Evolutionary conservation across 1,140 invertebrate genomes (phyloP), one percentile per base, ranked within the genome.

Genomic region (Pseudomyrmex concolor): DNA sequence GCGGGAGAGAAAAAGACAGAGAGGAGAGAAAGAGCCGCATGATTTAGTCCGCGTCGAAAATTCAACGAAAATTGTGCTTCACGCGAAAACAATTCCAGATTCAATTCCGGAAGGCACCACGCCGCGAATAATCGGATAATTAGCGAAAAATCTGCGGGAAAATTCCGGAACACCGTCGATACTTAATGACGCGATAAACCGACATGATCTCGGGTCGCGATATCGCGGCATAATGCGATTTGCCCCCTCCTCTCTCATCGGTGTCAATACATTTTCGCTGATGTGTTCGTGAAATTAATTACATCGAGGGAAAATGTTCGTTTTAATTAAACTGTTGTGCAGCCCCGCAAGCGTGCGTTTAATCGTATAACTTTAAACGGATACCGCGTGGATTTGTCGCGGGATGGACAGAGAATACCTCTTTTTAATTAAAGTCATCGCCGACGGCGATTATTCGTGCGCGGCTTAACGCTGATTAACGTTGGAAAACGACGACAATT

Each of bases 301-400:
- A 71, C 54, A 50, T 10, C n/a, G 54, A 5, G 54, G 19, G 55
- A 59, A 71, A 78, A 68, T 78, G 51, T 78, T 59, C 64, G 15
- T 70, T 78, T 78, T 78, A 78, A 80, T 80, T 71, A 71, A 80
- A 80, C 66, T 80, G 59, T 80, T 80, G 64, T 78, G 57, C 63
- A 34, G 19, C n/a, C 34, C 34, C 15, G 19, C 34, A 7, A 34
- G 15, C 19, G 15, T 57, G 54, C 15, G 17, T 22, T 71, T 59
- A 50, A 71, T 50, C 54, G 19, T 51, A 22, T n/a, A 54, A 34
- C 34, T 34, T 34, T 34, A 4, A 34, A 7, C 34, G 34, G 0
- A 7, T 34, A 34, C 5, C 34, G 5, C 34, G 34, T 34, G 5
- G 34, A 25, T 25, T 25, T 4, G 25, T 25, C 25, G 25, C 25